Percentiles rank a stretch among this genome's conserved stretches.
These are phyloP conservation scores for Prorops nasuta DNA, from an alignment of 1,140 invertebrate genomes.

Conservation along the genomic window DNA sequence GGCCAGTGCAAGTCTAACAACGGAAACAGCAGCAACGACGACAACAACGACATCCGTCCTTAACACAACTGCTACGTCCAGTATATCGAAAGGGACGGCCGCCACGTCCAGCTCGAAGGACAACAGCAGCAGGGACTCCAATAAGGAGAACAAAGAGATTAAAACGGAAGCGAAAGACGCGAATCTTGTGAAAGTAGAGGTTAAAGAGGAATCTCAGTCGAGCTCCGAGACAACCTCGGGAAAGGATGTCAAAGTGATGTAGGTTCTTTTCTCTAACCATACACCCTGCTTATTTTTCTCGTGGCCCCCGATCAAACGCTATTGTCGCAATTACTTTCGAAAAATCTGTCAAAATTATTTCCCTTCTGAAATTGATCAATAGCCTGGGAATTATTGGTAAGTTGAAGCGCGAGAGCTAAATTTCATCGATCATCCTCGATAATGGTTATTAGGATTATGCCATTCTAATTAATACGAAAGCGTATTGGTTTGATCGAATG, in stretches of 20 bases:
- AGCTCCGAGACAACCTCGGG: slow-evolving; percentile 29
- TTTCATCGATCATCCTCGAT: too few species aligned
- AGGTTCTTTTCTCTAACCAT: slow-evolving; percentile 15
- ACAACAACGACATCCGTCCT: slow-evolving; percentile 33
- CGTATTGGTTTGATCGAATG: slow-evolving; percentile 44
- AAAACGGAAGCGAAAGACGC: slow-evolving; percentile 41
- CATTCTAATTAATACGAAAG: slow-evolving; percentile 49
- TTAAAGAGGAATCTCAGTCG: slow-evolving; percentile 40
- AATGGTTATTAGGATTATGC: not conserved
- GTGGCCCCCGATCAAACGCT: too few species aligned
- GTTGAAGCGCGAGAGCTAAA: too few species aligned
- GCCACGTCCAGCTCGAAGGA: slow-evolving; percentile 40
- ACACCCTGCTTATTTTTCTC: slow-evolving; percentile 3
- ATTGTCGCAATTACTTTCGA: too few species aligned
- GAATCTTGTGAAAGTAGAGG: slow-evolving; percentile 31
- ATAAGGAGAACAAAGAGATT: slow-evolving; percentile 48
- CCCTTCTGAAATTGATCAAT: too few species aligned
- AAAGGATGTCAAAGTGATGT: slow-evolving; percentile 40
- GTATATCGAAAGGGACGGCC: slow-evolving; percentile 37
- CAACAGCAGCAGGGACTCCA: slow-evolving; percentile 43
- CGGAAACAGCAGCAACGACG: slow-evolving; percentile 27
- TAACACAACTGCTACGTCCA: slow-evolving; percentile 41
- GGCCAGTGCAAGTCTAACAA: slow-evolving; percentile 25
- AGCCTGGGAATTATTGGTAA: too few species aligned
- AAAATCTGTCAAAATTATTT: too few species aligned